phyloP scores from a whole-genome alignment of 2,797 vertebrate genomes.

The Buphagus erythrorhynchus region DNA sequence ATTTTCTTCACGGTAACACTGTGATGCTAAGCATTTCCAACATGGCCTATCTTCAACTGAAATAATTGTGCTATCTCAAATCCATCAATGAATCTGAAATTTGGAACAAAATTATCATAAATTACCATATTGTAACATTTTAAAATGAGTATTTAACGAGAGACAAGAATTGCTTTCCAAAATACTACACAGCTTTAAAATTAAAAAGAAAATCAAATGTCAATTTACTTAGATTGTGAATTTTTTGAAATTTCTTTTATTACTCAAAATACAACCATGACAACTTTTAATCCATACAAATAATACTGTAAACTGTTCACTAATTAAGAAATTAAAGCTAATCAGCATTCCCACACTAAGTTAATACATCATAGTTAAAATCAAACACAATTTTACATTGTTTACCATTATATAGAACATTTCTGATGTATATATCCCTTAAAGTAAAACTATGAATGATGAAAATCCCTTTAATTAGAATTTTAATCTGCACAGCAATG shows the following conservation, averaged over 20 bases:
- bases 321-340: neutral
- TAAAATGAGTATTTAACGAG: neutral
- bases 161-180: slow-evolving; percentile 10
- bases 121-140: slow-evolving; percentile 32
- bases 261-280: neutral
- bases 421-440: neutral
- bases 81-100: slow-evolving; percentile 42
- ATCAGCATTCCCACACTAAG: neutral
- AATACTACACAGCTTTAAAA: neutral
- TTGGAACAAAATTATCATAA: slow-evolving; percentile 34
- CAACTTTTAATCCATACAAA: neutral
- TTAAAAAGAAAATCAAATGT: neutral
- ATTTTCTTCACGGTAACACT: slow-evolving; percentile 18
- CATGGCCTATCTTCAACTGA: slow-evolving; percentile 29
- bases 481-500: neutral
- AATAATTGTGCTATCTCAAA: slow-evolving; percentile 40
- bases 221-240: neutral
- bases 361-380: neutral
- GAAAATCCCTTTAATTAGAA: neutral
- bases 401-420: neutral
- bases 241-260: neutral
- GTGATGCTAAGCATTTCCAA: neutral
- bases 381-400: neutral
- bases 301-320: neutral
- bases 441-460: neutral